Percentiles rank a stretch among this genome's conserved stretches.
Evolutionary conservation across 2,888 invertebrate genomes (phyloP).

Genomic region (Papilio protenor): DNA sequence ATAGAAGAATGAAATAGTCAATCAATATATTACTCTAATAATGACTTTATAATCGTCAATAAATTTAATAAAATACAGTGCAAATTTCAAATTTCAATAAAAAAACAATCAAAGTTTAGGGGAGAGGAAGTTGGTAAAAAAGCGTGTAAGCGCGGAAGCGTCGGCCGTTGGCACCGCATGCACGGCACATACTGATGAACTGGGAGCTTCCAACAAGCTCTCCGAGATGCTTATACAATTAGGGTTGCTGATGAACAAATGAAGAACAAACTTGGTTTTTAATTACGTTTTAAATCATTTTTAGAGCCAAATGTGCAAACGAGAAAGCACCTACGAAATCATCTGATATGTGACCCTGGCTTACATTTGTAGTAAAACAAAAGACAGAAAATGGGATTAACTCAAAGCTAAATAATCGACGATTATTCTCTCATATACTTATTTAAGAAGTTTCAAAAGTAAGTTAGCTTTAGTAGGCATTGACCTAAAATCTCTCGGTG

Average conservation of each 20-base stretch:
- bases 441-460: too few relatives aligned
- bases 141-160: constrained; percentile 68
- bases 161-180: constrained; percentile 69
- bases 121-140: constrained; percentile 68
- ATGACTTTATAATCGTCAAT: background rate
- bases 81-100: constrained; percentile 22
- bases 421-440: background rate
- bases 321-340: too few relatives aligned
- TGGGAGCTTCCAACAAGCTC: constrained; percentile 44
- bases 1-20: too few relatives aligned
- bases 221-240: constrained; percentile 62
- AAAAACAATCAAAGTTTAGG: constrained; percentile 40
- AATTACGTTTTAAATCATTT: background rate
- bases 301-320: background rate
- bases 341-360: too few relatives aligned
- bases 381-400: too few relatives aligned
- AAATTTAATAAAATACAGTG: background rate
- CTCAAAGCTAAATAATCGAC: background rate
- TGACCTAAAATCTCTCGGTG: too few relatives aligned
- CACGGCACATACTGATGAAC: constrained; percentile 69
- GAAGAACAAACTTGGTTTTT: constrained; percentile 12
- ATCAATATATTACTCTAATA: background rate
- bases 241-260: constrained; percentile 52
- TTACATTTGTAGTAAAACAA: too few relatives aligned
- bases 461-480: too few relatives aligned